phyloP scores from a whole-genome alignment of 2,797 vertebrate genomes.

The Coregonus ussuriensis region DNA sequence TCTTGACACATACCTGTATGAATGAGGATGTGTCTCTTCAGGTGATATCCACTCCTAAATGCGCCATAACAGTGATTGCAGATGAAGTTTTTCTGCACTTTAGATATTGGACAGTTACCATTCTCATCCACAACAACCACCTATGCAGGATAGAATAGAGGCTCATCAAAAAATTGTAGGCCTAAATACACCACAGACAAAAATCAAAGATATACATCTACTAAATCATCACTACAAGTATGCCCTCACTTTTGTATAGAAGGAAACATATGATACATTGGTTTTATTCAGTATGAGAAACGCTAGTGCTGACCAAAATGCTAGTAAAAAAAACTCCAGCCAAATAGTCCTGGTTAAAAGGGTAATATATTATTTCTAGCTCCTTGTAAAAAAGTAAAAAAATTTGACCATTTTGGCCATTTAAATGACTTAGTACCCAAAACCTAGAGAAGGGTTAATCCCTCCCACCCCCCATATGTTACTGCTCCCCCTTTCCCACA shows the following conservation, averaged over 20 bases:
- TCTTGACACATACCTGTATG: slow-evolving; percentile 83
- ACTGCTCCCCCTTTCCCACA: slow-evolving; percentile 61
- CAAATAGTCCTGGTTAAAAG: no score
- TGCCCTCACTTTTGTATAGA: neutral
- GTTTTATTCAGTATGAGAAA: neutral
- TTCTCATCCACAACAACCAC: slow-evolving; percentile 89
- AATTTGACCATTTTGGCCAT: neutral
- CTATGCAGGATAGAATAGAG: slow-evolving; percentile 61
- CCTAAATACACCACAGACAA: neutral
- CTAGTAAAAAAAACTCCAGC: neutral
- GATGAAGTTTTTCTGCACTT: slow-evolving; percentile 97
- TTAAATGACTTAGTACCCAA: slow-evolving; percentile 32
- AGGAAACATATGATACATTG: neutral
- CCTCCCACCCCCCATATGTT: slow-evolving; percentile 55
- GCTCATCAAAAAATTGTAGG: neutral
- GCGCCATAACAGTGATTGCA: slow-evolving; percentile 96
- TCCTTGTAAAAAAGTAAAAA: no score
- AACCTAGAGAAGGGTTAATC: slow-evolving; percentile 45
- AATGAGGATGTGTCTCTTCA: slow-evolving; percentile 97
- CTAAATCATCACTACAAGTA: neutral
- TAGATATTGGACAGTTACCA: slow-evolving; percentile 85
- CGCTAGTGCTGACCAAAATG: neutral
- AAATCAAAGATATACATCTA: neutral
- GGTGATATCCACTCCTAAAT: slow-evolving; percentile 95
- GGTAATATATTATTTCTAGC: neutral